Conservation (phyloP, 1,140 invertebrate species). For the Pemphigus obesinymphae region DNA sequence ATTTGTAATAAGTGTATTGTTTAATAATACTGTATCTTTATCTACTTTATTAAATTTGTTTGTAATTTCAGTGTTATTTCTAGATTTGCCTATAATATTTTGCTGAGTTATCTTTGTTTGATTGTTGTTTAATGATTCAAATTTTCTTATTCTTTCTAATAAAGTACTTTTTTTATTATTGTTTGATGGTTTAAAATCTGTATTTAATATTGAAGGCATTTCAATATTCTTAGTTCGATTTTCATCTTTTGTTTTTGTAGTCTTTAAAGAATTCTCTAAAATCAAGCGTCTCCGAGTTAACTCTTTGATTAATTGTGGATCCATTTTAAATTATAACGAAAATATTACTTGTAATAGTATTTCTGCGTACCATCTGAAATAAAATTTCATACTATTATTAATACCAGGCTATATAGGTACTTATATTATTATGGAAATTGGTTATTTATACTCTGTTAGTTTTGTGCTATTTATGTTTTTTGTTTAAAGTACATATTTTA, state of each 20-base stretch:
- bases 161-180: constrained; percentile 11
- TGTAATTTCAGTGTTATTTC: background rate
- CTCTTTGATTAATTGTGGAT: constrained; percentile 17
- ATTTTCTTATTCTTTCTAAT: constrained; percentile 15
- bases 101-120: background rate
- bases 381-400: no score
- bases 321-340: constrained; percentile 9
- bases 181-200: background rate
- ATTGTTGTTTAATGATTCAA: constrained; percentile 12
- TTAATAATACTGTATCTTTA: background rate
- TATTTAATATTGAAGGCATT: background rate
- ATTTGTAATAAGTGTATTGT: background rate
- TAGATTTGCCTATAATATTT: background rate
- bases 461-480: no score
- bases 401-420: no score
- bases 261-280: constrained; percentile 5
- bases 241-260: constrained; percentile 2
- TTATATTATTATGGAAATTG: no score
- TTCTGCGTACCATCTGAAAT: background rate
- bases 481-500: no score
- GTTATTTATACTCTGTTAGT: no score
- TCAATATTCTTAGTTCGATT: background rate
- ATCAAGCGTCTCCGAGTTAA: constrained; percentile 22
- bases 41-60: background rate
- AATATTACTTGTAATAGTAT: background rate